Conservation (phyloP, 2,113 vertebrate genomes). For the Ctenodactylus gundi region DNA sequence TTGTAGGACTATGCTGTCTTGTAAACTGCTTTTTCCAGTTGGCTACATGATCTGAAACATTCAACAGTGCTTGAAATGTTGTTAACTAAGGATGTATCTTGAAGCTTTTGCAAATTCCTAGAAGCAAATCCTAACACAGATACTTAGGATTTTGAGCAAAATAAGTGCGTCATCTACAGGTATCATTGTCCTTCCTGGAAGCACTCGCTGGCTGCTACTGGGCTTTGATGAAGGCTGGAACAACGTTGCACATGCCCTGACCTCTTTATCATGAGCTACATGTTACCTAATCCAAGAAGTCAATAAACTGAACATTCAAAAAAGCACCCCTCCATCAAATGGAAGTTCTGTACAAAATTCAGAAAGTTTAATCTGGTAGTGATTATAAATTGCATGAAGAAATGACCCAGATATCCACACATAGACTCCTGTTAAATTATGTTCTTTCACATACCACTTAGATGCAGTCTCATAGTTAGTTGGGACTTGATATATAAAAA, state of each 20-base stretch:
- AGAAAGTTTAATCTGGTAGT: no score
- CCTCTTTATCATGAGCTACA: background rate
- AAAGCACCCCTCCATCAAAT: background rate
- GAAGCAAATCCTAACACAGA: background rate
- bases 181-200: background rate
- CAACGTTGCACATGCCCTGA: background rate
- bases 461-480: background rate
- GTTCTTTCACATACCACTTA: background rate
- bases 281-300: no score
- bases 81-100: no score
- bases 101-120: background rate
- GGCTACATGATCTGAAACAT: background rate
- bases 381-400: background rate
- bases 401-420: background rate
- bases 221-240: background rate
- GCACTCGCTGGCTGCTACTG: background rate
- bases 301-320: background rate
- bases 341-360: no score
- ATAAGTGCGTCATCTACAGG: background rate
- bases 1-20: background rate
- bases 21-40: background rate
- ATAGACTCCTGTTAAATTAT: background rate
- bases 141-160: background rate
- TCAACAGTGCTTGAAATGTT: background rate
- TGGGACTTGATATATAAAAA: background rate